Base-by-base conservation (phyloP, 2,797 vertebrate species). In the Falco naumanni region DNA sequence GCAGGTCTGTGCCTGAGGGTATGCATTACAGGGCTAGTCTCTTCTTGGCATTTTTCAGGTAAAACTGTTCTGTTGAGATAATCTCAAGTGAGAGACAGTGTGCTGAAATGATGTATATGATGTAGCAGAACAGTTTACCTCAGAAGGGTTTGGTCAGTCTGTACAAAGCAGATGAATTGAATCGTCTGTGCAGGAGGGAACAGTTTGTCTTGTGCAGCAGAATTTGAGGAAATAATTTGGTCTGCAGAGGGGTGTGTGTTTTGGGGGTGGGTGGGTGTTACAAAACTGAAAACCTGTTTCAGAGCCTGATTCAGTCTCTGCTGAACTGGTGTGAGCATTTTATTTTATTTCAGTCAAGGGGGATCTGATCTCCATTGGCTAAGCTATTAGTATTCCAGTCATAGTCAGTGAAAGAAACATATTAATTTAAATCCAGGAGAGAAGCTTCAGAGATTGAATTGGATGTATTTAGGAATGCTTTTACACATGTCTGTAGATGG, bases 401-500 rank as follows among this genome's bases (percentile, higher is more conserved):
- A 75, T 33, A 77, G 54, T 71, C 70, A 57, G 31, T 87, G 78
- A 93, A 92, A 83, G 87, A 93, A 92, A 77, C 60, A 53, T 83
- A 84, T 77, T 89, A 89, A 95, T 95, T 93, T 80, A 83, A 74
- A 89, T 90, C 56, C 64, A 87, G 31, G 31, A 77, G 25, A 80
- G 13, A 84, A 77, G 12, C 64, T 64, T 94, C 53, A 33, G 25
- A 59, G 60, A n/a, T 4, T 78, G 33, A 68, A 77, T 59, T 70
- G 45, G 8, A 87, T 92, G 8, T 11, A 21, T 56, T 80, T 86
- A 71, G 37, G 65, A 96, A 92, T 89, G 47, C 21, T 57, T 50
- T 61, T 93, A 60, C 5, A 93, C 2, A 1, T 6, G 87, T 92
- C 98, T 98, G 92, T 98, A 98, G 98, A 94, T 98, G 98, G 98